These are phyloP conservation scores for Physella acuta DNA, from an alignment of 1,140 invertebrate genomes.

Conservation along the genomic window DNA sequence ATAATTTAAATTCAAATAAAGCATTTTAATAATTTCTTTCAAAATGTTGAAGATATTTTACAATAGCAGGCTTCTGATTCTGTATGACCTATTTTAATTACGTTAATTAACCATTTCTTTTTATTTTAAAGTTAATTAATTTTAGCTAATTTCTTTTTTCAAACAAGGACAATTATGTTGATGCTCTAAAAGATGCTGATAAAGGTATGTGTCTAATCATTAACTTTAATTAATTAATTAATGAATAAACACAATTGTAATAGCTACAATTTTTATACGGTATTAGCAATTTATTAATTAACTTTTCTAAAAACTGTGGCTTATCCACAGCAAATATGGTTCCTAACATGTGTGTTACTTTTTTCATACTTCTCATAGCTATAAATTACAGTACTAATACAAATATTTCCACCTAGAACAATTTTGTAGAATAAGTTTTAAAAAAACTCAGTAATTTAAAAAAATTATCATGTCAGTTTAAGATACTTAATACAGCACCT, in stretches of 20 bases:
- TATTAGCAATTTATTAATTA: neutral
- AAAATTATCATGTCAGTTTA: neutral
- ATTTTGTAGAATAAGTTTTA: neutral
- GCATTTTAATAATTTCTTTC: neutral
- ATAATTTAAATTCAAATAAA: neutral
- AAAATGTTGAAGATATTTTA: neutral
- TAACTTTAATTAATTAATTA: too few relatives aligned
- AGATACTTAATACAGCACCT: neutral
- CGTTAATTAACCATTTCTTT: neutral
- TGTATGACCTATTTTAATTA: neutral
- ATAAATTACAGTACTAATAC: neutral
- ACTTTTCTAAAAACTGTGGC: neutral
- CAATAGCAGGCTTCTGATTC: neutral
- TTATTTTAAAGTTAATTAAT: neutral
- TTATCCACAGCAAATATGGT: neutral
- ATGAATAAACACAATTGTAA: too few relatives aligned
- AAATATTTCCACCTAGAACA: too few relatives aligned
- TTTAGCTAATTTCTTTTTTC: neutral
- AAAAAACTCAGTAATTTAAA: neutral
- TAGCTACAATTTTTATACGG: too few relatives aligned
- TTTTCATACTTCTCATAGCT: neutral
- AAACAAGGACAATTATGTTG: conserved; percentile 40
- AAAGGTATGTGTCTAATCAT: conserved; percentile 46
- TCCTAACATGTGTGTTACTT: conserved; percentile 1
- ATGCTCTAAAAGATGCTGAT: conserved; percentile 46